These are phyloP conservation scores for Nebria ingens DNA, from an alignment of 1,140 invertebrate genomes.

Conservation along the genomic window DNA sequence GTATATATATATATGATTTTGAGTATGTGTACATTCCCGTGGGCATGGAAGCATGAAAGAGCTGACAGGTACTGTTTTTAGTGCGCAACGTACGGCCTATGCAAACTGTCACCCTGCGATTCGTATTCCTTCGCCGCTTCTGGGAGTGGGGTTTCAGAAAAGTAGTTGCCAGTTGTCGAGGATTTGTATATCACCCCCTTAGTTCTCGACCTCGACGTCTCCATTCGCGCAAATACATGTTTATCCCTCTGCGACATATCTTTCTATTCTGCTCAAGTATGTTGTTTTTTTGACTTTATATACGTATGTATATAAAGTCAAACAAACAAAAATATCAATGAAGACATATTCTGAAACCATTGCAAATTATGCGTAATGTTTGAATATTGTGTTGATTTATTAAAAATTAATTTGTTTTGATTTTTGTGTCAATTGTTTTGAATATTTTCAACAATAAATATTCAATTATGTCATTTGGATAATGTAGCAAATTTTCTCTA, in stretches of 20 bases:
- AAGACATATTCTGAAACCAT: no score
- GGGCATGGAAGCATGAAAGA: not conserved
- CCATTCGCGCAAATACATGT: not conserved
- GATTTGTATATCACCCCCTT: not conserved
- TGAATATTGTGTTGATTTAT: no score
- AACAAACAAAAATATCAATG: no score
- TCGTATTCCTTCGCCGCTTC: not conserved
- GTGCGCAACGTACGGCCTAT: not conserved
- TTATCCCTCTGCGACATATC: not conserved
- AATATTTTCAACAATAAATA: no score
- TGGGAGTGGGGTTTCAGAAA: no score
- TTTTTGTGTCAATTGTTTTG: no score
- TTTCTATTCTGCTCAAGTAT: not conserved
- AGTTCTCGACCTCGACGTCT: not conserved
- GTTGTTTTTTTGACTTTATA: not conserved
- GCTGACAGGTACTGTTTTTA: slow-evolving; percentile 8
- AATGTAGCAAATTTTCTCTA: no score
- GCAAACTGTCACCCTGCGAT: not conserved
- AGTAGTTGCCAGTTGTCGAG: no score
- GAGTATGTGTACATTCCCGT: slow-evolving; percentile 16
- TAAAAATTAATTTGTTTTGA: no score
- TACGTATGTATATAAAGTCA: no score
- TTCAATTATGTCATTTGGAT: no score
- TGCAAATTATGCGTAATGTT: no score
- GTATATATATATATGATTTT: slow-evolving; percentile 17